Evolutionary conservation across 2,113 vertebrate species (phyloP).

Genomic region (Phaetusa simplex): DNA sequence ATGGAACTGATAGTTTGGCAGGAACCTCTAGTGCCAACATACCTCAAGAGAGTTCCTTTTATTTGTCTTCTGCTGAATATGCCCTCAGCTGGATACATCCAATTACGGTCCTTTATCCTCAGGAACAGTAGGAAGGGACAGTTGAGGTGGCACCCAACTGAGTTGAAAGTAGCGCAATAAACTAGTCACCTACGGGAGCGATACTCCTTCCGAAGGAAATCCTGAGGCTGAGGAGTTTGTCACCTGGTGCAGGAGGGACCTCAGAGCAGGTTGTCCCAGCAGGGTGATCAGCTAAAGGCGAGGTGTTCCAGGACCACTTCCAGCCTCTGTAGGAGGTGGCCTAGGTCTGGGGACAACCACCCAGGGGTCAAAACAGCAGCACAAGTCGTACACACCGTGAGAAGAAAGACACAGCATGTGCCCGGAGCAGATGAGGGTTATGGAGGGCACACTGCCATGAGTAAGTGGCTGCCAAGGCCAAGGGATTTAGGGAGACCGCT

Average conservation of each 20-base stretch:
- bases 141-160: background rate
- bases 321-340: background rate
- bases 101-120: background rate
- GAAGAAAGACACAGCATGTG: background rate
- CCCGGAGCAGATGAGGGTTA: background rate
- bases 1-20: background rate
- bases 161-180: background rate
- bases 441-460: background rate
- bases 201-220: background rate
- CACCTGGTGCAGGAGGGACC: background rate
- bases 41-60: background rate
- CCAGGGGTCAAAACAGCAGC: background rate
- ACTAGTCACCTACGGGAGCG: background rate
- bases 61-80: background rate
- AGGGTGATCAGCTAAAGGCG: background rate
- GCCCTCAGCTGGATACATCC: background rate
- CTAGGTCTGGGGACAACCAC: background rate
- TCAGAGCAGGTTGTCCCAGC: background rate
- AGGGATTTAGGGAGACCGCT: background rate
- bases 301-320: background rate
- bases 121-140: background rate
- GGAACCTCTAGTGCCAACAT: background rate
- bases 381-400: fast-evolving
- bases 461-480: background rate
- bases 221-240: too few species aligned